phyloP scores from a whole-genome alignment of 2,113 vertebrate species.

The Sciurus niger region DNA sequence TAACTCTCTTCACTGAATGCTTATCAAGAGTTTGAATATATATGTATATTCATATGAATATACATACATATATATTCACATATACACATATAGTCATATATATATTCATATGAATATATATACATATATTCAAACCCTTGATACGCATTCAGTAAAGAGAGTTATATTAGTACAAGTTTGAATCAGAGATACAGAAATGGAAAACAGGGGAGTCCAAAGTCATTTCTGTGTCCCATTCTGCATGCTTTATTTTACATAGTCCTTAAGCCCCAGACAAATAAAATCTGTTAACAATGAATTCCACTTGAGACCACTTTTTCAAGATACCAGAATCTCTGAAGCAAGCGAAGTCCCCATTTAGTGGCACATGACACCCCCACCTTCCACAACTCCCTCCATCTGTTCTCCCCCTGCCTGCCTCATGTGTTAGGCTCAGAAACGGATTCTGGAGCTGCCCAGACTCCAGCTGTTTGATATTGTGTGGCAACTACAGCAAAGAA shows the following conservation, averaged over 20 bases:
- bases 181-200: conserved; percentile 43
- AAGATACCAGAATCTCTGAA: conserved; percentile 43
- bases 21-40: not conserved
- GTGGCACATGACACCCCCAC: conserved; percentile 69
- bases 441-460: conserved; percentile 81
- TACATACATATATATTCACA: too few species aligned
- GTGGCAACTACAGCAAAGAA: conserved; percentile 80
- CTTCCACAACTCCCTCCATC: conserved; percentile 71
- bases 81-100: not conserved
- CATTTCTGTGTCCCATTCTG: not conserved
- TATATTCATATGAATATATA: too few species aligned
- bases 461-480: conserved; percentile 92
- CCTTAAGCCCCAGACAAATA: conserved; percentile 59
- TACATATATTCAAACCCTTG: not conserved
- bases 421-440: conserved; percentile 79
- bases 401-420: conserved; percentile 29
- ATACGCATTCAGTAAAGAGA: not conserved
- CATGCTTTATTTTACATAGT: conserved; percentile 59
- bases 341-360: conserved; percentile 23
- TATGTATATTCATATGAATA: too few species aligned
- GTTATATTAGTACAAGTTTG: not conserved
- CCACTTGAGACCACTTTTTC: conserved; percentile 14
- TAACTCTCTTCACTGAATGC: not conserved
- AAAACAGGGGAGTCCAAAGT: not conserved
- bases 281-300: conserved; percentile 46